Conservation (phyloP, 2,113 vertebrate species). For the Trematomus loennbergii region DNA sequence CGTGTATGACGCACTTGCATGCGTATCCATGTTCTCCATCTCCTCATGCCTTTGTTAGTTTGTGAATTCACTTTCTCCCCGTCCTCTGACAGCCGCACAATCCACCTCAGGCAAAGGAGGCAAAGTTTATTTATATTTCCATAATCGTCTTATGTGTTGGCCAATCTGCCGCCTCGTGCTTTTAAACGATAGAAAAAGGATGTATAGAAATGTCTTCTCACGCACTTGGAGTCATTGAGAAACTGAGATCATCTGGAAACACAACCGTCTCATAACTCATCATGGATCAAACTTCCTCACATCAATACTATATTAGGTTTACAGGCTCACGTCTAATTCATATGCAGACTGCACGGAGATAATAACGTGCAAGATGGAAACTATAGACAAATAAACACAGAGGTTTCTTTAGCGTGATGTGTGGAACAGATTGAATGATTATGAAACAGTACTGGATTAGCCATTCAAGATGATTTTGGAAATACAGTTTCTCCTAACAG, state of each 20-base stretch:
- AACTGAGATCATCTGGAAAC: background rate
- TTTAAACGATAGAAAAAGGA: background rate
- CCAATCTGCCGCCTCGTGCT: background rate
- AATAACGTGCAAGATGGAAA: background rate
- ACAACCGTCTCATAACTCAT: background rate
- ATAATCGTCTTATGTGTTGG: conserved; percentile 37
- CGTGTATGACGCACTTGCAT: background rate
- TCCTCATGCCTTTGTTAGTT: conserved; percentile 6
- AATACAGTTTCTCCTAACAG: background rate
- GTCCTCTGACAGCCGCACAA: conserved; percentile 26
- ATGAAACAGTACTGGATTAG: background rate
- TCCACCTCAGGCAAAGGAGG: background rate
- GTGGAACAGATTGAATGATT: too few relatives aligned
- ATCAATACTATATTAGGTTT: background rate
- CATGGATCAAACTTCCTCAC: background rate
- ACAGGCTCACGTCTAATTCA: too few relatives aligned
- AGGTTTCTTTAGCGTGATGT: background rate
- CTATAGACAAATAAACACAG: too few relatives aligned
- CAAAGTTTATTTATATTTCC: conserved; percentile 57
- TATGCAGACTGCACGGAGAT: background rate
- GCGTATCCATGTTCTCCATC: background rate
- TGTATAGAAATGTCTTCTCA: background rate
- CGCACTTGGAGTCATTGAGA: background rate
- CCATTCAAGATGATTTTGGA: background rate
- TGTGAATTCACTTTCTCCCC: background rate